Conservation (phyloP, 2,888 invertebrate species). For the Drosophila antonietae region DNA sequence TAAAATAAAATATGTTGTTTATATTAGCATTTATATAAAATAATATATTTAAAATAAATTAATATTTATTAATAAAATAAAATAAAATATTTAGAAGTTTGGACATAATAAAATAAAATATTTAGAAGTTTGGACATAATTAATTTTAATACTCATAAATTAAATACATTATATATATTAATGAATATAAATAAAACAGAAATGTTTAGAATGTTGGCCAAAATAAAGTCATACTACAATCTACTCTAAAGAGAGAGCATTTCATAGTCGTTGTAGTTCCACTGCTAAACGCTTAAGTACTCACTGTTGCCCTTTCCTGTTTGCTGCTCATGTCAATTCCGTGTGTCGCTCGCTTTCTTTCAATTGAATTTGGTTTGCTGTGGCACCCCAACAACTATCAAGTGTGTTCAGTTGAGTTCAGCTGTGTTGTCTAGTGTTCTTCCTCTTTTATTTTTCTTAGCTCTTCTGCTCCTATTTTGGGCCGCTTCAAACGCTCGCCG, state of each 20-base stretch:
- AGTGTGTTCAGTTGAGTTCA: constrained; percentile 22
- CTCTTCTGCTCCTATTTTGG: constrained; percentile 59
- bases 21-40: no score
- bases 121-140: no score
- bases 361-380: constrained; percentile 65
- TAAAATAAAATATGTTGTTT: no score
- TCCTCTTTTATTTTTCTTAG: constrained; percentile 8
- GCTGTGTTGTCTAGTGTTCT: constrained; percentile 3
- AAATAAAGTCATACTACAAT: no score
- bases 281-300: constrained; percentile 11
- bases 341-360: constrained; percentile 75
- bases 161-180: no score
- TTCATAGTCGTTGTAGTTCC: background rate
- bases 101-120: no score
- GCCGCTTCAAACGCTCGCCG: constrained; percentile 60
- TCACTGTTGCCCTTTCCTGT: constrained; percentile 49
- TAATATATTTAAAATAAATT: no score
- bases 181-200: no score
- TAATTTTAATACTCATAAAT: background rate
- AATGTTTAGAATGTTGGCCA: no score
- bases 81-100: no score
- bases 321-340: constrained; percentile 67
- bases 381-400: constrained; percentile 16
- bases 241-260: constrained; percentile 28
- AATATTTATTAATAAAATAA: no score